phyloP scores from a whole-genome alignment of 2,113 vertebrate species.

The Tricholaema leucomelas region DNA sequence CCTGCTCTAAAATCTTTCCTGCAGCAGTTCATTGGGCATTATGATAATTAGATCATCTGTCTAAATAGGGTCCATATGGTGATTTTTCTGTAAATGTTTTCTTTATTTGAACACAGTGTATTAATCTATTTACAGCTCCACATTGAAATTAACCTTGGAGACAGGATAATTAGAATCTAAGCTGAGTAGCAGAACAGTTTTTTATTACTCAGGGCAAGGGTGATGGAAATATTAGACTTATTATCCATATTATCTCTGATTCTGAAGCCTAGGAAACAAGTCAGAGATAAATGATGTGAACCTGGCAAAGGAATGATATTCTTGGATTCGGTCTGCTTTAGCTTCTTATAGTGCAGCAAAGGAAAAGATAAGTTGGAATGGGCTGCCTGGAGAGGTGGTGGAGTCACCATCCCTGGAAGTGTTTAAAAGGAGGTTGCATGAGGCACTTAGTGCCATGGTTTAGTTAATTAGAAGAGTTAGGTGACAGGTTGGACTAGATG shows the following conservation, averaged over 20 bases:
- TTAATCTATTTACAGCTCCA: slow-evolving; percentile 44
- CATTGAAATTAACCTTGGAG: slow-evolving; percentile 61
- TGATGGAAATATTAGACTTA: background rate
- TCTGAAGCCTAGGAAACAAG: background rate
- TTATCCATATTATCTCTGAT: background rate
- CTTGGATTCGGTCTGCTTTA: background rate
- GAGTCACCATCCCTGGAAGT: too few relatives aligned
- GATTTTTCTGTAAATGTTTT: slow-evolving; percentile 67
- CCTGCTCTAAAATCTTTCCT: slow-evolving; percentile 40
- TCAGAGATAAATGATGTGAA: background rate
- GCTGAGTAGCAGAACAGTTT: background rate
- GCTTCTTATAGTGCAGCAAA: background rate
- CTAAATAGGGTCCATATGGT: slow-evolving; percentile 58
- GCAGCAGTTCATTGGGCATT: slow-evolving; percentile 38
- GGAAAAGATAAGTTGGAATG: too few relatives aligned
- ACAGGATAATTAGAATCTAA: slow-evolving; percentile 15
- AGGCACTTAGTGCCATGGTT: too few relatives aligned
- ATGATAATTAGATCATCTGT: slow-evolving; percentile 67
- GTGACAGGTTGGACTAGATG: too few relatives aligned
- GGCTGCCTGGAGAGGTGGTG: too few relatives aligned
- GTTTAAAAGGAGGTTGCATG: too few relatives aligned
- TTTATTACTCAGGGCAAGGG: background rate
- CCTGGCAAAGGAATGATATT: background rate
- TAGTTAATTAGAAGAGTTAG: too few relatives aligned
- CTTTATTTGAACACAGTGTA: slow-evolving; percentile 54